These are phyloP conservation scores for Mesoclemmys tuberculata DNA, from an alignment of 2,113 vertebrate species.

Conservation along the genomic window DNA sequence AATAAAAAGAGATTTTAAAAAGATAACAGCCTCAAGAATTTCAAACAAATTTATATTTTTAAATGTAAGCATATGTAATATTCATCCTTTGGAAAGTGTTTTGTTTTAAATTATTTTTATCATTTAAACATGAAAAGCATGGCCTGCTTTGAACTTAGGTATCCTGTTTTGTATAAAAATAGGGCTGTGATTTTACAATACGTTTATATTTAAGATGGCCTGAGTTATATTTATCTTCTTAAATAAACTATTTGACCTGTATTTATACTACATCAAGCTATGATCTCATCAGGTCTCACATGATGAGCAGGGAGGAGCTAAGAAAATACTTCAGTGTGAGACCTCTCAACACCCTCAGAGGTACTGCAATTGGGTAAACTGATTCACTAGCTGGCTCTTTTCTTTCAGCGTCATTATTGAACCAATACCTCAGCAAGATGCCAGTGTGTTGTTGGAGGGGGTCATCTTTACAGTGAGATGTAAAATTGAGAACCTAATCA, in stretches of 20 bases:
- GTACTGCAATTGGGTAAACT: not conserved
- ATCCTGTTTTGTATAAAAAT: conserved; percentile 8
- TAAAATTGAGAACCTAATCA: conserved; percentile 21
- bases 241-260: conserved; percentile 61
- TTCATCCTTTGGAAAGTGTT: conserved; percentile 6
- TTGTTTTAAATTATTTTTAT: conserved; percentile 17
- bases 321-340: conserved; percentile 64
- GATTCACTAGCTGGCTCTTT: not conserved
- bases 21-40: not conserved
- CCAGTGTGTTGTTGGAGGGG: not conserved
- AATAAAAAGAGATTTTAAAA: not conserved
- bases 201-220: conserved; percentile 56
- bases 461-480: conserved; percentile 18
- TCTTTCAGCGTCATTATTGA: not conserved
- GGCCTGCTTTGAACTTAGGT: conserved; percentile 34
- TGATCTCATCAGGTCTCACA: conserved; percentile 69
- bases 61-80: not conserved
- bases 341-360: conserved; percentile 48
- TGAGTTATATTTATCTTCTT: conserved; percentile 63
- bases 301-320: conserved; percentile 64
- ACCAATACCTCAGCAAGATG: not conserved
- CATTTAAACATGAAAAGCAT: conserved; percentile 44
- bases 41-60: not conserved
- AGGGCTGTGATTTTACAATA: not conserved
- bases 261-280: conserved; percentile 69